Evolutionary conservation across 2,888 invertebrate genomes (phyloP).

Genomic region (Drosophila putrida): DNA sequence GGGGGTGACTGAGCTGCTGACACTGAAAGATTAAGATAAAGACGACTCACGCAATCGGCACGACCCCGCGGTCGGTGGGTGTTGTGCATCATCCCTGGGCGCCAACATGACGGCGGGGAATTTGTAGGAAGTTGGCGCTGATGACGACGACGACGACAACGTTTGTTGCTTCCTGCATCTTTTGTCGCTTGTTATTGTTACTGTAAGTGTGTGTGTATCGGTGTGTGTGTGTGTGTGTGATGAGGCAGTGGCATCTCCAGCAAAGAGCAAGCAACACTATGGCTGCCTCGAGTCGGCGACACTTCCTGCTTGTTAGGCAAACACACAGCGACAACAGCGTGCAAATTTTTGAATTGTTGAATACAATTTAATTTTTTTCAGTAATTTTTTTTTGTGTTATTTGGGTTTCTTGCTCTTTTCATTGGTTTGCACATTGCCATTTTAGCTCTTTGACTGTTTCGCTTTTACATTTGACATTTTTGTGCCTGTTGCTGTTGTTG

Average conservation of each 20-base stretch:
- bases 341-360: conserved; percentile 64
- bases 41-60: conserved; percentile 63
- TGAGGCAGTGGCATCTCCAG: conserved; percentile 65
- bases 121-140: conserved; percentile 68
- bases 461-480: conserved; percentile 80
- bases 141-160: conserved; percentile 30
- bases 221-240: conserved; percentile 33
- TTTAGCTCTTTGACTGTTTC: conserved; percentile 54
- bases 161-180: conserved; percentile 79
- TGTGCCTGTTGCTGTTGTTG: conserved; percentile 35
- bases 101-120: conserved; percentile 30
- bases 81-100: conserved; percentile 54
- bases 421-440: conserved; percentile 36
- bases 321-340: conserved; percentile 56
- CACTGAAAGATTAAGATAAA: conserved; percentile 74
- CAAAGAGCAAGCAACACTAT: conserved; percentile 34
- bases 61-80: conserved; percentile 41
- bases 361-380: conserved; percentile 46
- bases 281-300: conserved; percentile 49
- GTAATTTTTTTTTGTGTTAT: conserved; percentile 15
- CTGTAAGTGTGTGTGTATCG: conserved; percentile 8
- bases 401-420: conserved; percentile 35
- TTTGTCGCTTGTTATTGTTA: conserved; percentile 66
- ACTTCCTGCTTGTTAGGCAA: conserved; percentile 81
- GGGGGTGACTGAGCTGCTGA: conserved; percentile 50